phyloP scores from a whole-genome alignment of 2,113 vertebrate species.

The Embiotoca jacksoni region DNA sequence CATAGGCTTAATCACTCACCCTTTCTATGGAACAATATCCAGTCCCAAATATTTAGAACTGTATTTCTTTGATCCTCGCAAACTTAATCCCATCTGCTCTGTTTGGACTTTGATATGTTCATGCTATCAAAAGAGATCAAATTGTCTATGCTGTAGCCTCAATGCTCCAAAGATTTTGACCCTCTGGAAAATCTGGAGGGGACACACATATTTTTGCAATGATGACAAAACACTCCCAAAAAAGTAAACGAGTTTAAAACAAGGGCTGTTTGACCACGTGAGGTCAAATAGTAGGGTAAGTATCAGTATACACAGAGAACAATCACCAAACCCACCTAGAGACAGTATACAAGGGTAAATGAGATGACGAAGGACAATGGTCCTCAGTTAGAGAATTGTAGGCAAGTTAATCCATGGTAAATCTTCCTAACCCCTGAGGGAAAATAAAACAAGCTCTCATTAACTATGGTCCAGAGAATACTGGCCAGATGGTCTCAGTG shows the following conservation, averaged over 20 bases:
- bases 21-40: slow-evolving; percentile 50
- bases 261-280: background rate
- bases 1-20: slow-evolving; percentile 40
- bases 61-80: slow-evolving; percentile 63
- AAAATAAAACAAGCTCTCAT: slow-evolving; percentile 84
- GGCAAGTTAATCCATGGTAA: slow-evolving; percentile 82
- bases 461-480: slow-evolving; percentile 74
- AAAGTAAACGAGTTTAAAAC: slow-evolving; percentile 14
- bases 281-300: slow-evolving; percentile 15
- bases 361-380: slow-evolving; percentile 71
- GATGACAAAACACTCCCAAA: background rate
- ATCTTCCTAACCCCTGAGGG: slow-evolving; percentile 82
- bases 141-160: slow-evolving; percentile 32
- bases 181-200: slow-evolving; percentile 21
- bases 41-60: slow-evolving; percentile 36
- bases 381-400: slow-evolving; percentile 70
- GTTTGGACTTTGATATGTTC: slow-evolving; percentile 63
- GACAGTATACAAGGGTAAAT: slow-evolving; percentile 46
- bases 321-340: slow-evolving; percentile 33
- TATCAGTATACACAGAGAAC: slow-evolving; percentile 10
- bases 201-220: background rate
- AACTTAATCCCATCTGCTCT: slow-evolving; percentile 65
- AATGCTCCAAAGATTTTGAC: slow-evolving; percentile 33
- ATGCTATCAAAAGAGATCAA: slow-evolving; percentile 56
- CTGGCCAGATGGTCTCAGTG: slow-evolving; percentile 79